Conservation (phyloP, 2,113 vertebrate genomes). For the Phoenicopterus ruber region DNA sequence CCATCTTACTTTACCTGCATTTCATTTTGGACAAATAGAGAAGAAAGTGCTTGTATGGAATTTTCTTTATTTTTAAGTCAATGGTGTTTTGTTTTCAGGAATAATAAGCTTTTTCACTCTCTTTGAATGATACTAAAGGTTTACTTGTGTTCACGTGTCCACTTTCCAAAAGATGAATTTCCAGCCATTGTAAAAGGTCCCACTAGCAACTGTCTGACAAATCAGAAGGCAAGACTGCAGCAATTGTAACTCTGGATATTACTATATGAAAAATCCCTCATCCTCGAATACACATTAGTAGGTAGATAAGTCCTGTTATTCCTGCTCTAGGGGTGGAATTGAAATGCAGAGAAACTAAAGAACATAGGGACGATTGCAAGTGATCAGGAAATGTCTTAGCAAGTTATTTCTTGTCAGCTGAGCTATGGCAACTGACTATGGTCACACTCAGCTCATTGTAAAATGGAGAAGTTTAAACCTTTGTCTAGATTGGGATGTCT, state of each 20-base stretch:
- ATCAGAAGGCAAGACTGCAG: not conserved
- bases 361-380: not conserved
- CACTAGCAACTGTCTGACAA: not conserved
- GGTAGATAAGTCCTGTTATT: not conserved
- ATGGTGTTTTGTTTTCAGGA: not conserved
- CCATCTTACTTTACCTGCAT: not conserved
- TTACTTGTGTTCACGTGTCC: not conserved
- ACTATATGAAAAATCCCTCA: fast-evolving
- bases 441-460: not conserved
- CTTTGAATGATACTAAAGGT: not conserved
- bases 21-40: not conserved
- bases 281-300: not conserved
- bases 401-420: not conserved
- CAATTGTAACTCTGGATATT: not conserved
- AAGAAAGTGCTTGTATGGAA: not conserved
- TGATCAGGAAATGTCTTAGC: not conserved
- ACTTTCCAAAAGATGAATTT: not conserved
- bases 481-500: not conserved
- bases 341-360: not conserved
- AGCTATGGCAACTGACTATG: not conserved
- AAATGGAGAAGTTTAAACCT: not conserved
- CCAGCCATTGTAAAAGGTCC: not conserved
- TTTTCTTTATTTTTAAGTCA: not conserved
- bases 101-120: not conserved
- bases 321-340: not conserved